Conservation (phyloP, 2,888 invertebrate species). For the Suillia variegata region DNA sequence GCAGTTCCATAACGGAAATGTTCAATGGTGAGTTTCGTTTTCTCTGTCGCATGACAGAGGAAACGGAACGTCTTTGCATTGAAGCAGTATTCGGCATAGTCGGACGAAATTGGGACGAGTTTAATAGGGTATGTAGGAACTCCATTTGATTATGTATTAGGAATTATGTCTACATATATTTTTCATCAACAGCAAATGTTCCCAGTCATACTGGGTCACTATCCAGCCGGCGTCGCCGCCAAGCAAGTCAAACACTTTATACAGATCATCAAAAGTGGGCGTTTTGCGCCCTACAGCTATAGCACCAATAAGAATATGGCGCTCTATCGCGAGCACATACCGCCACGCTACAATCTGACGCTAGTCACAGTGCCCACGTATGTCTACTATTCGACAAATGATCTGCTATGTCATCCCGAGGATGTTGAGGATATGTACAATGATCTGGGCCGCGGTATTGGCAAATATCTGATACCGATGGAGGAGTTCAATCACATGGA, state of each 20-base stretch:
- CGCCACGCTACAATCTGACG: slow-evolving; percentile 64
- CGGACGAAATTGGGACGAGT: slow-evolving; percentile 56
- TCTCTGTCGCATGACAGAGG: slow-evolving; percentile 55
- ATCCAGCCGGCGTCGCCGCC: slow-evolving; percentile 68
- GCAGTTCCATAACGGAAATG: slow-evolving; percentile 55
- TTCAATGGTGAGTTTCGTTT: slow-evolving; percentile 56
- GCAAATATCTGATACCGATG: slow-evolving; percentile 62
- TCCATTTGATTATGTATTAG: neutral
- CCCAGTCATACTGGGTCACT: slow-evolving; percentile 69
- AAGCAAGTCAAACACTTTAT: slow-evolving; percentile 67
- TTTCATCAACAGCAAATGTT: slow-evolving; percentile 63
- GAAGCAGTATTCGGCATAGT: slow-evolving; percentile 58
- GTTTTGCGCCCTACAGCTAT: slow-evolving; percentile 65
- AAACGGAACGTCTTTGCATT: slow-evolving; percentile 55
- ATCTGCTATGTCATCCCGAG: slow-evolving; percentile 65
- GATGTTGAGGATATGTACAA: slow-evolving; percentile 55
- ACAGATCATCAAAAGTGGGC: slow-evolving; percentile 61
- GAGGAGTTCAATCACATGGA: slow-evolving; percentile 70
- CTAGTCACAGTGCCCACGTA: slow-evolving; percentile 64
- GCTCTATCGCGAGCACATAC: slow-evolving; percentile 63
- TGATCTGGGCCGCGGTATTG: slow-evolving; percentile 56
- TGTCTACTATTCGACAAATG: slow-evolving; percentile 65
- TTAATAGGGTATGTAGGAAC: slow-evolving; percentile 47
- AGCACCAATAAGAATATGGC: slow-evolving; percentile 62
- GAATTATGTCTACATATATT: neutral